These are phyloP conservation scores for Ophioninae sp. DNA, from an alignment of 2,888 invertebrate genomes.

Conservation along the genomic window DNA sequence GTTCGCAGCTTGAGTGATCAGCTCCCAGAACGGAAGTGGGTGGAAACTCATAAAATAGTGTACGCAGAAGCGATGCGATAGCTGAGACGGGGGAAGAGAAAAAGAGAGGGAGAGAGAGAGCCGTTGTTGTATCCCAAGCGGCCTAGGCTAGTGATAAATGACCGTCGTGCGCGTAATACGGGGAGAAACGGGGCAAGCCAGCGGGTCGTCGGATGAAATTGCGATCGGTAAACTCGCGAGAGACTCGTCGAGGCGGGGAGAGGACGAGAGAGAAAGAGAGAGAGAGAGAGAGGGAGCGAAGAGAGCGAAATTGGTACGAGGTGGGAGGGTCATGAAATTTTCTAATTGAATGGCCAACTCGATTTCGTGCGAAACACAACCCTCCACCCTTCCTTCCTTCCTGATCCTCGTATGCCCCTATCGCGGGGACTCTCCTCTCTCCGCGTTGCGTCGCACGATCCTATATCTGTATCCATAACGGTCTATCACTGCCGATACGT, in stretches of 20 bases:
- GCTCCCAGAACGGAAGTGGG: neutral
- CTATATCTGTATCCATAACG: conserved; percentile 15
- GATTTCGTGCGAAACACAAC: conserved; percentile 64
- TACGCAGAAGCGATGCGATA: neutral
- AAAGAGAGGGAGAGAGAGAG: neutral
- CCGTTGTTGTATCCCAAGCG: conserved; percentile 60
- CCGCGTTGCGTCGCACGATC: neutral
- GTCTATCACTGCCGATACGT: conserved; percentile 27
- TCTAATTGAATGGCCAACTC: conserved; percentile 64
- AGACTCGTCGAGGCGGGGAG: conserved; percentile 16
- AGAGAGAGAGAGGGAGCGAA: conserved; percentile 28
- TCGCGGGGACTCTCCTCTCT: neutral
- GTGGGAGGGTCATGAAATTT: conserved; percentile 61
- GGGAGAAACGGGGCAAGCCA: conserved; percentile 57
- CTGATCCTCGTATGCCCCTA: conserved; percentile 7
- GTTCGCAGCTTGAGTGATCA: no score
- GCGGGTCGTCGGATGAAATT: conserved; percentile 63
- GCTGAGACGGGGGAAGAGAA: neutral
- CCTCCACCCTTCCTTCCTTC: conserved; percentile 57
- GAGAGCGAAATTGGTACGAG: conserved; percentile 42
- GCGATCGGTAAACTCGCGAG: conserved; percentile 57
- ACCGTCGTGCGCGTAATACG: conserved; percentile 64
- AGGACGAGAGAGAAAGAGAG: conserved; percentile 6
- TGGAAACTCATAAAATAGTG: neutral
- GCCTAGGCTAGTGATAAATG: conserved; percentile 65